These are phyloP conservation scores for Drosophila pandora DNA, from an alignment of 1,140 invertebrate genomes.

Conservation along the genomic window DNA sequence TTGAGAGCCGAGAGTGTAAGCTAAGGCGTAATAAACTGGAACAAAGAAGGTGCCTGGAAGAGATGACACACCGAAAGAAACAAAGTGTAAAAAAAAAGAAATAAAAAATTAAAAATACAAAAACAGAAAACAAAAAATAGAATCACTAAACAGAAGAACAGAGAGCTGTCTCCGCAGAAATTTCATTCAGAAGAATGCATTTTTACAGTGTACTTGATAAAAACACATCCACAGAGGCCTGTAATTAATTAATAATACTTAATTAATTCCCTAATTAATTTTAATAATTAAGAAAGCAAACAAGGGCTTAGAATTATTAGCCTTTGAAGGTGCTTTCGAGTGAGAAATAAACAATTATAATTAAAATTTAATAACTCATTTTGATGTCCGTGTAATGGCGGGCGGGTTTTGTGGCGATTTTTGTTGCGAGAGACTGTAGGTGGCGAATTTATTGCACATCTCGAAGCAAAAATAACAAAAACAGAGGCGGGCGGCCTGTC, in stretches of 20 bases:
- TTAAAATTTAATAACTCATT: slow-evolving; percentile 2
- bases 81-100: slow-evolving; percentile 1
- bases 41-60: slow-evolving; percentile 49
- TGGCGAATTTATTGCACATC: slow-evolving; percentile 16
- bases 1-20: neutral
- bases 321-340: no score
- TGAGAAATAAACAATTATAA: neutral
- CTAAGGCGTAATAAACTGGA: slow-evolving; percentile 49
- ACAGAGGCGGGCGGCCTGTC: slow-evolving; percentile 8
- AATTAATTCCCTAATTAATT: no score
- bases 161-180: no score
- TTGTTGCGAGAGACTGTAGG: slow-evolving; percentile 6
- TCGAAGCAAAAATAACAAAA: slow-evolving; percentile 6
- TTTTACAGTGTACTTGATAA: no score
- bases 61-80: neutral
- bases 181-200: no score
- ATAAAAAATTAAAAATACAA: neutral
- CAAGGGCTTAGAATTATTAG: no score
- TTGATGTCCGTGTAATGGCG: neutral
- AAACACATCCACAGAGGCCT: no score
- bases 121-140: slow-evolving; percentile 1
- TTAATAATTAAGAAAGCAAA: no score
- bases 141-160: slow-evolving; percentile 4
- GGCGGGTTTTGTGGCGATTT: neutral
- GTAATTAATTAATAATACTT: no score